Percentiles rank a stretch among this genome's conserved stretches.
Conservation (phyloP, 2,797 vertebrate species). For the Onychomys leucogaster region DNA sequence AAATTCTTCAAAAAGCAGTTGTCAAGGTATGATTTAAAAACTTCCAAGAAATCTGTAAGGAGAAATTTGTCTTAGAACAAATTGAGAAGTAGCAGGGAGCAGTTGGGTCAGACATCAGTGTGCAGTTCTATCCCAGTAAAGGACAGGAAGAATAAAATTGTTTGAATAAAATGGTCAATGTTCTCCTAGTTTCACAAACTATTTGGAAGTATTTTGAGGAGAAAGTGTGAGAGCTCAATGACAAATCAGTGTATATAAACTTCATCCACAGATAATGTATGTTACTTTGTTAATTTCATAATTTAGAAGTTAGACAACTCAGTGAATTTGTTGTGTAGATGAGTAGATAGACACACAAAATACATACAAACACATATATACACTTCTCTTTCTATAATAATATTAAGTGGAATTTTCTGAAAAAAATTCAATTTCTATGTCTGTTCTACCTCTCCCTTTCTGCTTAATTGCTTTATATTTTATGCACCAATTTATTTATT, state of each 20-base stretch:
- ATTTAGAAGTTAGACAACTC: background rate
- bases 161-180: background rate
- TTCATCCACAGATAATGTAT: background rate
- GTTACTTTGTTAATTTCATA: background rate
- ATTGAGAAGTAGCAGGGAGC: background rate
- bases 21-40: conserved; percentile 14
- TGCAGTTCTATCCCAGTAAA: background rate
- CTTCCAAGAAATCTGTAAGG: background rate
- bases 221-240: background rate
- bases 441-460: background rate
- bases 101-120: background rate
- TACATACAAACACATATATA: background rate
- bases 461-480: background rate
- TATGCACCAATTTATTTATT: background rate
- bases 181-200: background rate
- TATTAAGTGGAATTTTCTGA: background rate
- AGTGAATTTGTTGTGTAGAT: background rate
- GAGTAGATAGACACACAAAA: background rate
- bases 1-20: background rate
- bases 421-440: background rate
- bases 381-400: background rate
- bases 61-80: background rate
- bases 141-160: background rate
- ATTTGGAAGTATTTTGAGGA: background rate
- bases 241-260: background rate